phyloP scores from a whole-genome alignment of 1,140 invertebrate genomes.

The Drosophila navojoa region DNA sequence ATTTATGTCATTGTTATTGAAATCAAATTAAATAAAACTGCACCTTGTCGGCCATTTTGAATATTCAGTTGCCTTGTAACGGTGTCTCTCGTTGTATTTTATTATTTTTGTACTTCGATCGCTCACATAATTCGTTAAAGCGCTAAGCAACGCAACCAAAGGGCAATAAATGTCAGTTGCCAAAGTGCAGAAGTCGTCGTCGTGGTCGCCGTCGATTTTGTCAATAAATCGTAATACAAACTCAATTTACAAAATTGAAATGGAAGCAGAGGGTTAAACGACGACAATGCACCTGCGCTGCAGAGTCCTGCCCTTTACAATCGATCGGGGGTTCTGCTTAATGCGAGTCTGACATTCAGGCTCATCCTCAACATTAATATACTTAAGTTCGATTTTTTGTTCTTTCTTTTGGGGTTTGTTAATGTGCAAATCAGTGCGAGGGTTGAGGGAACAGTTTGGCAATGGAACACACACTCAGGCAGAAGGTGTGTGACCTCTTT shows the following conservation, averaged over 20 bases:
- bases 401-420: constrained; percentile 29
- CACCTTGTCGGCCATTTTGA: constrained; percentile 48
- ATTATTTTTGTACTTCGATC: not conserved
- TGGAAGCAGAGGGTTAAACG: constrained; percentile 74
- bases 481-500: constrained; percentile 75
- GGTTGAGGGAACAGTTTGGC: constrained; percentile 36
- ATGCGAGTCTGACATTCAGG: not conserved
- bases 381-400: not conserved
- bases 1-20: not conserved
- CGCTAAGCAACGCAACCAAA: constrained; percentile 68
- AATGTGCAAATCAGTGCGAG: constrained; percentile 42
- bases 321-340: constrained; percentile 8
- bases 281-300: constrained; percentile 57
- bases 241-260: constrained; percentile 80
- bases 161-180: constrained; percentile 75
- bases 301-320: constrained; percentile 31
- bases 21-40: constrained; percentile 10
- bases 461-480: constrained; percentile 23
- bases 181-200: constrained; percentile 54
- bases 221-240: constrained; percentile 82
- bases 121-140: constrained; percentile 61
- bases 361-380: constrained; percentile 10
- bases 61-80: constrained; percentile 13
- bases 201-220: constrained; percentile 50
- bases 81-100: not conserved